Percentiles rank a stretch among this genome's conserved stretches.
These are phyloP conservation scores for Peromyscus californicus DNA, from an alignment of 2,113 vertebrate genomes.

Conservation along the genomic window DNA sequence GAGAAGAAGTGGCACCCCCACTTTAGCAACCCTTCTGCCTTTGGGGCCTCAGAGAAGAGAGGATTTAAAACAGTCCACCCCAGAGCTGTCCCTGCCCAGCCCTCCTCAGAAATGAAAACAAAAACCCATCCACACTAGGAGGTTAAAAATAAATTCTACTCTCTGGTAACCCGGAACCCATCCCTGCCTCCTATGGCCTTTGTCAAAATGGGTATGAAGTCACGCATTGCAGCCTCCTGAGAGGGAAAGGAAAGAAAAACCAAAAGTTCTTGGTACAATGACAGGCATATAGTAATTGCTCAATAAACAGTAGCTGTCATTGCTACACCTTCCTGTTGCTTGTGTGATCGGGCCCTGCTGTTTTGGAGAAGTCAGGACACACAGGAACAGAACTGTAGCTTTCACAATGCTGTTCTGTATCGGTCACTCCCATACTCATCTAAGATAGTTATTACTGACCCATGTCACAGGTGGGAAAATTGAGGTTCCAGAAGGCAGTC, in stretches of 20 bases:
- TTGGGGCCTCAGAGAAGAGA: background rate
- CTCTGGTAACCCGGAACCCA: background rate
- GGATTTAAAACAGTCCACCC: background rate
- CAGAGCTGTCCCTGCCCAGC: background rate
- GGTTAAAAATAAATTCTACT: background rate
- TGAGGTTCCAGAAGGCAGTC: background rate
- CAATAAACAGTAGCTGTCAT: background rate
- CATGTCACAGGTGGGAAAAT: background rate
- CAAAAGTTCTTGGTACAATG: background rate
- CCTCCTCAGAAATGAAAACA: background rate
- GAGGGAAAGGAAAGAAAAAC: background rate
- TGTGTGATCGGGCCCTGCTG: background rate
- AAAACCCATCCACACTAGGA: background rate
- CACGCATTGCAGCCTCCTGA: background rate
- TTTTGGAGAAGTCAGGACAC: background rate
- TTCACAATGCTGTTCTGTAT: background rate
- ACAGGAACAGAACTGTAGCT: background rate
- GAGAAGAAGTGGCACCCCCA: background rate
- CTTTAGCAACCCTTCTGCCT: background rate
- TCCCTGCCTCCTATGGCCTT: background rate
- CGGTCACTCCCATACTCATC: background rate
- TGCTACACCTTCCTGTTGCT: background rate
- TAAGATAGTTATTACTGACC: background rate
- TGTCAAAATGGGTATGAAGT: background rate
- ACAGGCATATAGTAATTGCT: rapidly evolving